Percentiles rank a stretch among this genome's conserved stretches.
phyloP scores from a whole-genome alignment of 2,113 vertebrate genomes.

The Catharus minimus region DNA sequence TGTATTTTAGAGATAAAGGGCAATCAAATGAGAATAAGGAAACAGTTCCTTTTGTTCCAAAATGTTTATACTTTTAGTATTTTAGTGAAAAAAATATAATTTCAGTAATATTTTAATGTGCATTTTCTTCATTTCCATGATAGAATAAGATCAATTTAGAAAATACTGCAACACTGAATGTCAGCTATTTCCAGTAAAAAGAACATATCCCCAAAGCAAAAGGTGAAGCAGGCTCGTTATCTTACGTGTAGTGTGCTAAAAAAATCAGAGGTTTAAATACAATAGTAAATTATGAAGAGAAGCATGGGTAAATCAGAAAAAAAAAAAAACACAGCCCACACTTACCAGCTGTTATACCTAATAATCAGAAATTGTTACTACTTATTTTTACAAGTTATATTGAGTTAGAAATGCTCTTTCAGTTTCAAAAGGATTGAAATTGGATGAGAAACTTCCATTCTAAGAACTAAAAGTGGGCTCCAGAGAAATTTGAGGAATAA shows the following conservation, averaged over 20 bases:
- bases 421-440: background rate
- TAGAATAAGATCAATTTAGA: background rate
- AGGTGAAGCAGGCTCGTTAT: background rate
- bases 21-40: background rate
- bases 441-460: background rate
- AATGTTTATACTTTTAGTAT: background rate
- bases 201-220: background rate
- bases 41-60: background rate
- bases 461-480: background rate
- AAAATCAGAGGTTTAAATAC: background rate
- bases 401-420: background rate
- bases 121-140: background rate
- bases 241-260: background rate
- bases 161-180: background rate
- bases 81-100: background rate
- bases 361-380: background rate
- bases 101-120: background rate
- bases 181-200: background rate
- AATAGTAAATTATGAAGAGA: background rate
- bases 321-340: fast-evolving
- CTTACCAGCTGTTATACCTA: background rate
- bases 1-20: background rate
- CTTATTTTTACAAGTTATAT: background rate
- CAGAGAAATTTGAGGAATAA: background rate
- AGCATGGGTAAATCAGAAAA: background rate